Base-by-base conservation (phyloP, 2,888 invertebrate species). In the Hypomecis atomaria region DNA sequence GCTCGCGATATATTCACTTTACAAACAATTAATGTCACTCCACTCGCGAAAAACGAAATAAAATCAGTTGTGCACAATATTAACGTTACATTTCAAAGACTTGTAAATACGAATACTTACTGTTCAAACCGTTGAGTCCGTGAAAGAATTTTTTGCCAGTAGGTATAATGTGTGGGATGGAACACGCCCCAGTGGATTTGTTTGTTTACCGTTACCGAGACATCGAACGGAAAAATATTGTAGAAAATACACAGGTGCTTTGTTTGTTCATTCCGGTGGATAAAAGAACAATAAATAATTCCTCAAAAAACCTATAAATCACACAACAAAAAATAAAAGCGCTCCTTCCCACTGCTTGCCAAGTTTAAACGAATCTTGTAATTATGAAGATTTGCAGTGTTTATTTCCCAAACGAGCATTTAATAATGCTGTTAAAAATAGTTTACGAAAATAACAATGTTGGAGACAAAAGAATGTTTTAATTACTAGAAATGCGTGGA, bases 21-120 rank as follows among this genome's bases (percentile, higher is more conserved):
- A 49, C n/a, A 58, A 67, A 68, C 62, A 66, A 64, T 70, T 67
- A 71, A 72, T 69, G 68, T 66, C 67, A 62, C 53, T 59, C 47
- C 50, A 62, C 9, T 57, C 58, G 11, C 55, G 50, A 71, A 71
- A 67, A 53, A 63, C 62, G 66, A 49, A 56, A 60, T 48, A 65
- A 67, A 61, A 58, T 42, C 6, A 48, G 34, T 53, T n/a, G 72
- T 73, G 59, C 58, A 65, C 69, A 71, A 77, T 43, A 48, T 58
- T 13, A 61, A 48, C 45, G 45, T 48, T 47, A 67, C 47, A 57
- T 60, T 47, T 58, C 59, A 55, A 58, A 43, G 42, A 57, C 66
- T 66, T 69, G 65, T 59, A 44, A 62, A 58, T 34, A 66, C 62
- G 52, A 9, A 45, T 50, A 37, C 49, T 49, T 38, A 13, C 37